Conservation (phyloP, 1,140 invertebrate species). For the Zelostemma sp. region DNA sequence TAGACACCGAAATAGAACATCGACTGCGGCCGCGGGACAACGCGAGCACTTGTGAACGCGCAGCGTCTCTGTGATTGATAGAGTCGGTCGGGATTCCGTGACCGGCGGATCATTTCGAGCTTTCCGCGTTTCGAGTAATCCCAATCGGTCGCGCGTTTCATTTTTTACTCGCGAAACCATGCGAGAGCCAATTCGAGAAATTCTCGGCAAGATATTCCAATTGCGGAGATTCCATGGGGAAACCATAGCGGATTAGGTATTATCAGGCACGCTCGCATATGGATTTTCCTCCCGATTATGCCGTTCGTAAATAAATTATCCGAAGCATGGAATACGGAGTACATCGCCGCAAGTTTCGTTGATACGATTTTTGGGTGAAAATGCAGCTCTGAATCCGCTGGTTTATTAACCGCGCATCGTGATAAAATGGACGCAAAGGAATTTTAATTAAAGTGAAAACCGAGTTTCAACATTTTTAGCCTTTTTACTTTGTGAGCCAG, state of each 20-base stretch:
- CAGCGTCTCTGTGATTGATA: slow-evolving; percentile 52
- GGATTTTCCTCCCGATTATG: no score
- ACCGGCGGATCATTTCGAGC: slow-evolving; percentile 3
- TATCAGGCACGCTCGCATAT: not conserved
- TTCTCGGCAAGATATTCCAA: slow-evolving; percentile 17
- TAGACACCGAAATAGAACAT: slow-evolving; percentile 68
- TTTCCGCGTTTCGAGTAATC: slow-evolving; percentile 12
- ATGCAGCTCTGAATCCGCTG: no score
- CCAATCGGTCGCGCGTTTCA: slow-evolving; percentile 2
- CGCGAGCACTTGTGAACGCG: slow-evolving; percentile 50
- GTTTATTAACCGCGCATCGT: no score
- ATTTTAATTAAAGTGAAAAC: no score
- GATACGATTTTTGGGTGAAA: no score
- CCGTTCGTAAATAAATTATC: no score
- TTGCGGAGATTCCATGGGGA: not conserved
- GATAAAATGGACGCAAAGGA: no score
- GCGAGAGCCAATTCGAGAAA: slow-evolving; percentile 15
- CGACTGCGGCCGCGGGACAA: slow-evolving; percentile 53
- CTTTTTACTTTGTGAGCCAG: no score
- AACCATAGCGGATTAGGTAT: not conserved
- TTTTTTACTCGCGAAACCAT: slow-evolving; percentile 24
- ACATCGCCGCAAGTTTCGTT: no score
- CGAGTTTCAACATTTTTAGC: no score
- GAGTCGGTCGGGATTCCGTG: slow-evolving; percentile 20
- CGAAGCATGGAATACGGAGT: no score